Evolutionary conservation across 2,888 invertebrate species (phyloP).

Genomic region (Glyphotaelius pellucidus): DNA sequence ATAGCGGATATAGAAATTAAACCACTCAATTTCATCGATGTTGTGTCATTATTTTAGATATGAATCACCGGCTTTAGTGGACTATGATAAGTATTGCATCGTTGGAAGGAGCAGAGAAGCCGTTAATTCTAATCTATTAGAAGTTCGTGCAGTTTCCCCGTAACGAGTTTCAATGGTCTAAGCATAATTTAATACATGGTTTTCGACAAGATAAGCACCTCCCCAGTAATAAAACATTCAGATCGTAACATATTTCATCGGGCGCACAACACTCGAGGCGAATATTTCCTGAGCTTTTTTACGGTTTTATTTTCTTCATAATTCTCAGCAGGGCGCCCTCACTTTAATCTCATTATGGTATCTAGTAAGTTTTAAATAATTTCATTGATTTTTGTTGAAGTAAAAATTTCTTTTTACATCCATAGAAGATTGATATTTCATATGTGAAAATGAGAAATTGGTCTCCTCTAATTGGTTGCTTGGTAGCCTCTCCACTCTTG

Average conservation of each 20-base stretch:
- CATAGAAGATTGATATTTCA: too few species aligned
- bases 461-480: too few species aligned
- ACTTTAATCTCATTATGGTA: background rate
- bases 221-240: constrained; percentile 60
- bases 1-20: too few species aligned
- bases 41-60: background rate
- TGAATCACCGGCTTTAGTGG: background rate
- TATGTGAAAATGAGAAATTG: too few species aligned
- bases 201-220: constrained; percentile 55
- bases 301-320: background rate
- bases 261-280: constrained; percentile 54
- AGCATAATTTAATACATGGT: constrained; percentile 59
- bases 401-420: too few species aligned
- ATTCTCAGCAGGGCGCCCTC: background rate
- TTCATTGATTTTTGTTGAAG: background rate
- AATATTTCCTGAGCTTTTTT: constrained; percentile 39
- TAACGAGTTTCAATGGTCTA: constrained; percentile 28
- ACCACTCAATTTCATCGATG: too few species aligned
- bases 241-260: constrained; percentile 60
- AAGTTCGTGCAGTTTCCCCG: constrained; percentile 37
- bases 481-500: too few species aligned
- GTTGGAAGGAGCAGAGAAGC: background rate
- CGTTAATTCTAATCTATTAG: background rate
- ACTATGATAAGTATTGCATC: background rate
- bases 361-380: background rate